A percentile compares a stretch with the other conserved stretches of the same genome.
Conservation (phyloP, 1,140 invertebrate species). For the Sitobion miscanthi region DNA sequence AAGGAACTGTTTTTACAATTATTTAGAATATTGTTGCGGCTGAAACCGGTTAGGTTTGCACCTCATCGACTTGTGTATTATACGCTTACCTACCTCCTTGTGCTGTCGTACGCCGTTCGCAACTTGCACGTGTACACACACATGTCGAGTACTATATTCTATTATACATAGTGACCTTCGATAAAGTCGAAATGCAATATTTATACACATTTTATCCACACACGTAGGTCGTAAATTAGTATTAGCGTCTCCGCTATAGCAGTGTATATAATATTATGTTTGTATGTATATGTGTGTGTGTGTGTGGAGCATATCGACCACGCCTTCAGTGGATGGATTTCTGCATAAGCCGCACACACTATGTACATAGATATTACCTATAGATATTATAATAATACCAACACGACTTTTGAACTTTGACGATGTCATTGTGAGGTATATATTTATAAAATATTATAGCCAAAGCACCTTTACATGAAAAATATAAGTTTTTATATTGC, state of each 20-base stretch:
- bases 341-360: background rate
- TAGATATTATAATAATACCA: background rate
- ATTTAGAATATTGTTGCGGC: background rate
- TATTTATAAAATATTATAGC: background rate
- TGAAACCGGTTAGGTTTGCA: conserved; percentile 23
- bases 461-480: no score
- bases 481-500: no score
- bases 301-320: background rate
- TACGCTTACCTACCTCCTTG: background rate
- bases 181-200: conserved; percentile 47
- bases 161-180: conserved; percentile 41
- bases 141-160: background rate
- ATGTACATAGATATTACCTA: no score
- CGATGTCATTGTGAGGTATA: background rate
- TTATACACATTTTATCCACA: conserved; percentile 39
- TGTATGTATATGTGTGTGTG: background rate
- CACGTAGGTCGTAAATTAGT: conserved; percentile 44
- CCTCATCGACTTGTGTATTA: background rate
- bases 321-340: background rate
- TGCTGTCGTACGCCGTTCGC: background rate
- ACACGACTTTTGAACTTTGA: background rate
- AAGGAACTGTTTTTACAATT: background rate
- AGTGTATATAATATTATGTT: background rate
- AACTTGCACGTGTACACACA: background rate
- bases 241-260: background rate